phyloP scores from a whole-genome alignment of 2,888 invertebrate genomes.

The Lathronympha strigana region DNA sequence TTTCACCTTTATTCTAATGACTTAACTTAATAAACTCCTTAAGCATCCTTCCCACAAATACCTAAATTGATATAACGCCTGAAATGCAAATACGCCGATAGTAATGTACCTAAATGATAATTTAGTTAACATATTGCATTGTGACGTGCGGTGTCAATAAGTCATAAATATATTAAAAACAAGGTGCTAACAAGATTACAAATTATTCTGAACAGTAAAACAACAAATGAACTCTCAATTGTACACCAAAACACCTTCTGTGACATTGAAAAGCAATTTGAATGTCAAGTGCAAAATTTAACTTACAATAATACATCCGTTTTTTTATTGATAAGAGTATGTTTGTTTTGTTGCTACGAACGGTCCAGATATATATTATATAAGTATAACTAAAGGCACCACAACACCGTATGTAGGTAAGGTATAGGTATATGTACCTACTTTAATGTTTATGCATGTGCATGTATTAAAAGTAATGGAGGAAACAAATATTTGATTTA shows the following conservation, averaged over 20 bases:
- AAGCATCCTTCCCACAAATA: not conserved
- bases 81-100: not conserved
- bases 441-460: too few relatives aligned
- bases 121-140: slow-evolving; percentile 5
- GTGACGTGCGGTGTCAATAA: slow-evolving; percentile 11
- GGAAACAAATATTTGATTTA: too few relatives aligned
- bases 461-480: too few relatives aligned
- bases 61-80: not conserved
- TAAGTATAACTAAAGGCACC: too few relatives aligned
- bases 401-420: too few relatives aligned
- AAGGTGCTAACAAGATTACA: slow-evolving; percentile 29
- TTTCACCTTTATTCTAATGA: not conserved
- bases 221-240: slow-evolving; percentile 22
- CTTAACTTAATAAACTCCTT: not conserved
- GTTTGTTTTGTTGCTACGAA: too few relatives aligned
- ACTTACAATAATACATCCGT: not conserved
- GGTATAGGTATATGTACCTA: too few relatives aligned
- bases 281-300: slow-evolving; percentile 6
- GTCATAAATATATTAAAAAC: slow-evolving; percentile 14
- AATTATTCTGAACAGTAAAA: slow-evolving; percentile 20
- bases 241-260: not conserved
- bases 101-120: slow-evolving; percentile 11
- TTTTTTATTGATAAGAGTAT: too few relatives aligned
- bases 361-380: too few relatives aligned
- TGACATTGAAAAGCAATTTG: not conserved